Base-by-base conservation (phyloP, 2,113 vertebrate genomes). In the Corythornis cristatus region DNA sequence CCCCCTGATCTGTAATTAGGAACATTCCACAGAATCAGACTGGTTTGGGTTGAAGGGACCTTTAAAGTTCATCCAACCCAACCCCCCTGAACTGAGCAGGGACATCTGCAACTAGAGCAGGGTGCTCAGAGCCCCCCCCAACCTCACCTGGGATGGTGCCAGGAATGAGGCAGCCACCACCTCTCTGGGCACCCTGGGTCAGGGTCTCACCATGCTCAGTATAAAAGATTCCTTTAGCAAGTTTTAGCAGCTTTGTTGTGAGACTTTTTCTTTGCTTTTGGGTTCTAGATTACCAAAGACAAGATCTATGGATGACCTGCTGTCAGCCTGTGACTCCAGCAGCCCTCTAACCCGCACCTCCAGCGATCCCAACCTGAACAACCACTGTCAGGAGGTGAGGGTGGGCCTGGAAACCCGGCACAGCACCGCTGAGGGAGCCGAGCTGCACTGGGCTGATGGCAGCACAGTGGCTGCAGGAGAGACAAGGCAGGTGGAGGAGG, bases 341-440 rank as follows among this genome's bases (percentile, higher is more conserved):
- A 97, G 98, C 68, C 97, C 98, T 1, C 96, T 99, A 89, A 99
- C 98, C 2, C 99, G 99, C 43, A 99, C 99, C 0, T 99, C 99
- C 42, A 99, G 99, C n/a, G 99, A 99, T 90, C 99, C 99, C 21
- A 99, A 99, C 96, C 98, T 99, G 89, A 99, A 99, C 86, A 99
- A 99, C 97, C 99, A 99, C 97, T 99, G 98, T 97, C 99, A 98
- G 96, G 99, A 99, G 37, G 98, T 96, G 66, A 97, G 98, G 68
- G 93, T 95, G 21, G 90, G 97, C 51, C 93, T 98, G 67, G 99
- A 99, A 73, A 93, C 98, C 17, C 76, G 98, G 33, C 94, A 97
- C 3, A 74, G 83, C 57, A 31, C 75, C 7, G 61, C 96, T 2
- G 98, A 98, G 66, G 90, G 92, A 12, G 54, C 96, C 2, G 96